Evolutionary conservation across 2,888 invertebrate species (phyloP), one percentile per base, ranked within the genome.

Genomic region (Campaea margaritaria): DNA sequence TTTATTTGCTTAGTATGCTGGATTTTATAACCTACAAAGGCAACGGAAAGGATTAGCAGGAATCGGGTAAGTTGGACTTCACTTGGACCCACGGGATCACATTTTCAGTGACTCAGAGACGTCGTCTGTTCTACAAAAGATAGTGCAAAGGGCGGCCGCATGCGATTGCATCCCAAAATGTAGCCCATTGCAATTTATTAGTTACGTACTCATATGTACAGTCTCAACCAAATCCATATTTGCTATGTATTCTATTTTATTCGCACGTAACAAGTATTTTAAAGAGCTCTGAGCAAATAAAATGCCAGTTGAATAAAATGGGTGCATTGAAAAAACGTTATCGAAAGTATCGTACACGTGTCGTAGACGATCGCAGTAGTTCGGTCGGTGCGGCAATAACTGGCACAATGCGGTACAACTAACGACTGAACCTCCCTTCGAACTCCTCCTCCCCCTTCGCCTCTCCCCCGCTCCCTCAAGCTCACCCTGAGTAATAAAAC

Each of bases 401-500:
- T 72, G 70, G 68, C 78, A 83, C 80, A 80, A 79, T 82, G 81
- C 82, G 81, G 80, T 73, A 79, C 82, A 77, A 77, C 80, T 81
- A 81, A 81, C 82, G 80, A 65, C 60, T 62, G 58, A 60, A 58
- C 61, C 65, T 62, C 62, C 62, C 58, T 60, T 42, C 46, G 55
- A 39, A 50, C 49, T 38, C 58, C 48, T 43, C 45, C 31, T 43
- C 45, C 50, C 54, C 52, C 54, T 41, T 38, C 47, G 50, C 53
- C 43, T 42, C 47, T 14, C 54, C 50, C 42, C 45, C 47, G 52
- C 65, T 57, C 72, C 67, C 69, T 62, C 66, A 65, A 58, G 62
- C 72, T 64, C 68, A 73, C 70, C 73, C 72, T 67, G 74, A 76
- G 85, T 86, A 88, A 89, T 90, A 90, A 87, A 86, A 89, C 79